Evolutionary conservation across 2,888 invertebrate genomes (phyloP), one percentile per base, ranked within the genome.

Genomic region (Syrphus vitripennis): DNA sequence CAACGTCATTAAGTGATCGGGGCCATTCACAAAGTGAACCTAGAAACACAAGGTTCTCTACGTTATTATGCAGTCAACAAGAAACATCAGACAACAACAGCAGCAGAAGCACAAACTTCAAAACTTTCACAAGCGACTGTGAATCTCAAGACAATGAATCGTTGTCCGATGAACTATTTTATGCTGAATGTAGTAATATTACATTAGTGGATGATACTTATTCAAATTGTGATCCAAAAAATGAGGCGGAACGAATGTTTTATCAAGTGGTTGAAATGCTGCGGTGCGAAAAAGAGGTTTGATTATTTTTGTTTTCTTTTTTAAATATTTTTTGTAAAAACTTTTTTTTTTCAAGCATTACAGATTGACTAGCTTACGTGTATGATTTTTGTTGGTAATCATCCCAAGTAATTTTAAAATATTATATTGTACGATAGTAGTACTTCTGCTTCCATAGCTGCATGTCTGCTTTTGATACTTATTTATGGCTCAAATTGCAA

Each of bases 161-260:
- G 6, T 90, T 89, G 16, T 89, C 90, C 24, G 90, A 90, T 74
- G 91, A 91, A 84, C 89, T 89, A 65, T 89, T 90, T 48, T 91
- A 90, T 77, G 91, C 91, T 53, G 89, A 90, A 83, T 88, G 88
- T 78, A 90, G 91, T 84, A 92, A 93, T 88, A 91, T 92, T 40
- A 92, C 92, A 4, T 88, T 93, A 65, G 91, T 93, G 83, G 92
- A 92, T 71, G 92, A 92, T 88, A 90, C 90, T 40, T 91, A 91
- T 88, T 91, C 91, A 75, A 91, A 90, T 72, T 92, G 90, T 89
- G 91, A 92, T 89, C 92, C 92, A 50, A 91, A 92, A 88, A 93
- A 92, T 87, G 92, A 93, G 87, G 92, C 92, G 31, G 92, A 93
- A 88, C 91, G 91, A 87, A 92, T 93, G 92, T 92, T 92, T 87